Percentiles rank a stretch among this genome's conserved stretches.
phyloP scores from a whole-genome alignment of 2,888 invertebrate species.

The Eristalis pertinax region DNA sequence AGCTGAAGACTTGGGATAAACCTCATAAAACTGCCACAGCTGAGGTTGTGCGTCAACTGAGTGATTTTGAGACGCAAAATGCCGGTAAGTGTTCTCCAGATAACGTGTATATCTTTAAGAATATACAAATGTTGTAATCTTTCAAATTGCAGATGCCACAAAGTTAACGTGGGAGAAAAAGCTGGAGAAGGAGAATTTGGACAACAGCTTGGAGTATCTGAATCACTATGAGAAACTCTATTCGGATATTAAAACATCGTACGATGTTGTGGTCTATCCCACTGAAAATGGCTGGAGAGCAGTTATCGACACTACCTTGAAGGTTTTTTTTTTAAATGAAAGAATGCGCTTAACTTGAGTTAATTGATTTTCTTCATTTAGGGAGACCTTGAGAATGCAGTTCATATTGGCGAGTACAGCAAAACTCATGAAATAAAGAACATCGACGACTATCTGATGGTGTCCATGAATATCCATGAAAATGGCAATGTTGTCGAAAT shows the following conservation, averaged over 20 bases:
- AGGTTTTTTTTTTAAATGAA: slow-evolving; percentile 74
- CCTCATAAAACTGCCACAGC: slow-evolving; percentile 90
- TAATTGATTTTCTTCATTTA: slow-evolving; percentile 89
- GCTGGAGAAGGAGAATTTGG: slow-evolving; percentile 92
- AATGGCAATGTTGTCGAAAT: slow-evolving; percentile 95
- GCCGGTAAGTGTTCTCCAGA: slow-evolving; percentile 80
- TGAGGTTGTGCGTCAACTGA: slow-evolving; percentile 88
- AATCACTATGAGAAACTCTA: slow-evolving; percentile 93
- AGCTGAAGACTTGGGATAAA: slow-evolving; percentile 92
- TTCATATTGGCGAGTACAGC: slow-evolving; percentile 91
- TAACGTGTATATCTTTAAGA: neutral
- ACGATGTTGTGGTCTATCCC: slow-evolving; percentile 96
- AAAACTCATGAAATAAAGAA: slow-evolving; percentile 91
- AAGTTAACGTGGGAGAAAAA: slow-evolving; percentile 87
- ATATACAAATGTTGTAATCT: neutral
- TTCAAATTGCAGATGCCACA: slow-evolving; percentile 79
- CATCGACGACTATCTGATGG: slow-evolving; percentile 90
- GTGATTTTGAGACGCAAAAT: slow-evolving; percentile 87
- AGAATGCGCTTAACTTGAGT: slow-evolving; percentile 85
- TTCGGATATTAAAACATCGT: slow-evolving; percentile 92
- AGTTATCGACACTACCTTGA: slow-evolving; percentile 79
- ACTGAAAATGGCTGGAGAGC: slow-evolving; percentile 93
- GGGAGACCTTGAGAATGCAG: slow-evolving; percentile 90
- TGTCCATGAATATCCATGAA: slow-evolving; percentile 95
- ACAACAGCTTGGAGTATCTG: slow-evolving; percentile 91